Evolutionary conservation across 2,888 invertebrate genomes (phyloP), one percentile per base, ranked within the genome.

Genomic region (Drosophila aldrichi): DNA sequence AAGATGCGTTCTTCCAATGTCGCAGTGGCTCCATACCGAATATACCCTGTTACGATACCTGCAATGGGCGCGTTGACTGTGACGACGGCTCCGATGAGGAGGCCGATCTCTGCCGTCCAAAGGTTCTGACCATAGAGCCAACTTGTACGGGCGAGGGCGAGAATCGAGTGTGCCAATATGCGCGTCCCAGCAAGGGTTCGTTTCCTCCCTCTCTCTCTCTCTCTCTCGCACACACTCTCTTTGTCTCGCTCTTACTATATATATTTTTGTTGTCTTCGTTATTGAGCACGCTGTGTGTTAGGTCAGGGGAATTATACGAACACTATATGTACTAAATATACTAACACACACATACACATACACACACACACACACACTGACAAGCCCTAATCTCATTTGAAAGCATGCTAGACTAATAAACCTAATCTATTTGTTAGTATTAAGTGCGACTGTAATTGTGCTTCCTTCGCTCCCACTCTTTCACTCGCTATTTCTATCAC

Each of bases 1-100:
- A 5, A 0, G 51, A 56, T 0, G 46, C 22, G 2, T 9, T 3
- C 7, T 72, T 72, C 38, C 10, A 34, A n/a, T 73, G 72, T 20
- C 7, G n/a, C 0, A 32, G 38, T 9, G 73, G 48, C 16, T 0
- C 16, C 8, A 9, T 10, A 0, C 0, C 2, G 95, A 96, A 79
- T 7, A 95, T 96, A 69, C 93, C 94, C 40, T 92, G 94, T 60
- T 91, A 68, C 3, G 77, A 90, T 44, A 93, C 94, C 0, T 95
- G 95, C 85, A 93, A 95, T 87, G 93, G 93, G 9, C 82, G 85
- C 4, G 46, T 74, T 1, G 94, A 95, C 82, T 95, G 95, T 88
- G 93, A 94, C 0, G 95, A 95, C 91, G 93, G 92, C 16, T 95
- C 95, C 79, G 96, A 96, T 84, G 96, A 96, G 91, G 84, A 89